Evolutionary conservation across 1,140 invertebrate species (phyloP).

Genomic region (Cylas formicarius): DNA sequence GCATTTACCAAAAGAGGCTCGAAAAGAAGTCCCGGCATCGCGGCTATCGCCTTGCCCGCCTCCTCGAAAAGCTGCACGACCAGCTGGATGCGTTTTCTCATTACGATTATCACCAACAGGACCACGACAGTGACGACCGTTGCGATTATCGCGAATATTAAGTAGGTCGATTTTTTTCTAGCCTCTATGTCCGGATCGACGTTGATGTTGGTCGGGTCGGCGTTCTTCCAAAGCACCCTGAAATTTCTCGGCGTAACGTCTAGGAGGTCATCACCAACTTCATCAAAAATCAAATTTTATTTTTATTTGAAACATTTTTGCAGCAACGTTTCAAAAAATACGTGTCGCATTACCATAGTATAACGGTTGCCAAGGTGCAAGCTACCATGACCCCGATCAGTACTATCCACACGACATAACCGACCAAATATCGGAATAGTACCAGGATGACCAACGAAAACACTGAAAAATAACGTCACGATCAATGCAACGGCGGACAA

Average conservation of each 20-base stretch:
- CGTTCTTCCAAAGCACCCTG: slow-evolving; percentile 27
- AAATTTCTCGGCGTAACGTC: too few species aligned
- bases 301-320: neutral
- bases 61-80: slow-evolving; percentile 79
- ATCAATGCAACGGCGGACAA: too few species aligned
- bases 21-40: slow-evolving; percentile 76
- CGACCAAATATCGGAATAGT: slow-evolving; percentile 55
- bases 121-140: slow-evolving; percentile 64
- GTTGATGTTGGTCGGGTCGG: slow-evolving; percentile 6
- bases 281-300: neutral
- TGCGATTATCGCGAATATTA: slow-evolving; percentile 53
- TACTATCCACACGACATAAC: slow-evolving; percentile 62
- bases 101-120: slow-evolving; percentile 67
- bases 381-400: slow-evolving; percentile 52
- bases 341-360: too few species aligned
- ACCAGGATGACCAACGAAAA: slow-evolving; percentile 53
- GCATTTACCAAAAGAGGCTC: slow-evolving; percentile 75
- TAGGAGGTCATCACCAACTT: neutral
- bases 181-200: slow-evolving; percentile 15
- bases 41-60: slow-evolving; percentile 74
- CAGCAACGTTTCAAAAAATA: slow-evolving; percentile 35
- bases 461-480: slow-evolving; percentile 43
- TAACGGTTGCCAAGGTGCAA: slow-evolving; percentile 52
- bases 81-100: slow-evolving; percentile 73
- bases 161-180: slow-evolving; percentile 39